Percentiles rank a stretch among this genome's conserved stretches.
phyloP scores from a whole-genome alignment of 2,113 vertebrate genomes.

The Pristiophorus japonicus region DNA sequence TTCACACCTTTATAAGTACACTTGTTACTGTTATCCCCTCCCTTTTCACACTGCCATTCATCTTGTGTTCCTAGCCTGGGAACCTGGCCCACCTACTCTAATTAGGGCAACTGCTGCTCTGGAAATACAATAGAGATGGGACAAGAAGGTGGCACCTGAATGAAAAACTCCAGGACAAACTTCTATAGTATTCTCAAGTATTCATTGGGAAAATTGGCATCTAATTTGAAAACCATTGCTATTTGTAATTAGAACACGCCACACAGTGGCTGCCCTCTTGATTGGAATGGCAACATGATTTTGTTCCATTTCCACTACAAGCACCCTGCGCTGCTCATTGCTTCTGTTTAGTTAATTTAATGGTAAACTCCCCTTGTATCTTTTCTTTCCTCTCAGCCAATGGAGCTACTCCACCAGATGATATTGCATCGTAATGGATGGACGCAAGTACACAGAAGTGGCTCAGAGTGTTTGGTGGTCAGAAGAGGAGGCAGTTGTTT shows the following conservation, averaged over 20 bases:
- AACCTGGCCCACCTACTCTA: background rate
- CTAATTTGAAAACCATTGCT: background rate
- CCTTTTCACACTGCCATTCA: background rate
- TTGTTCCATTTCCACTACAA: background rate
- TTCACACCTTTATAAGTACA: background rate
- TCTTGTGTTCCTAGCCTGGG: background rate
- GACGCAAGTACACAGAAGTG: background rate
- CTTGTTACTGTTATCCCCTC: background rate
- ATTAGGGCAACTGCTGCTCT: background rate
- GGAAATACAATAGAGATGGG: background rate
- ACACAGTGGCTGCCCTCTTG: background rate
- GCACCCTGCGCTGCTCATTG: background rate
- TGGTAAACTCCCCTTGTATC: background rate
- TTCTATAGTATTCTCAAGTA: background rate
- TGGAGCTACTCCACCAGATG: background rate
- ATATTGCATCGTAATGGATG: too few species aligned
- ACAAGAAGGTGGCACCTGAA: background rate
- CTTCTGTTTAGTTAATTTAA: background rate
- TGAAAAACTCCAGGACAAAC: background rate
- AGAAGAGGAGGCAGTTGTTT: background rate
- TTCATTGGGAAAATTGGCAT: background rate
- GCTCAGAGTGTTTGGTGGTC: background rate
- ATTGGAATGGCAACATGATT: background rate
- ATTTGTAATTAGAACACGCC: background rate
- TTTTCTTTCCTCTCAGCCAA: background rate